These are phyloP conservation scores for Buathra laborator DNA, from an alignment of 2,888 invertebrate species.

Conservation along the genomic window DNA sequence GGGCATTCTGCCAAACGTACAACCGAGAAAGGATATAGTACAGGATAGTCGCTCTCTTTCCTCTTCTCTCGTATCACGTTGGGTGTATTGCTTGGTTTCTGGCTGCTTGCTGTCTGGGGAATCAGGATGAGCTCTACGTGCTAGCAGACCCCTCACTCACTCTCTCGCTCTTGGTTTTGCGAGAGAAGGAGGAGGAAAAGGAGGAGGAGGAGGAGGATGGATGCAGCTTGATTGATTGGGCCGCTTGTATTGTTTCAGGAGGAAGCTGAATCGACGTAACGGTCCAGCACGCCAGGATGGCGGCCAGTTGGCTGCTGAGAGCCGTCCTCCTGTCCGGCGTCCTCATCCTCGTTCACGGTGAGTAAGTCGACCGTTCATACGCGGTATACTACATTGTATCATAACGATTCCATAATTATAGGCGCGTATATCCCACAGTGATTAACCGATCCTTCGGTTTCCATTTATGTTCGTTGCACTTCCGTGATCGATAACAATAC, in stretches of 20 bases:
- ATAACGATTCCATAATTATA: constrained; percentile 3
- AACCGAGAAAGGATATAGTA: constrained; percentile 46
- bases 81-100: constrained; percentile 16
- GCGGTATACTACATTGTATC: constrained; percentile 3
- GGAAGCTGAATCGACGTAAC: constrained; percentile 85
- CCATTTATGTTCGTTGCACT: neutral
- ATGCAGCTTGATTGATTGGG: constrained; percentile 83
- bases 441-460: neutral
- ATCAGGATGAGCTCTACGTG: constrained; percentile 53
- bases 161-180: neutral
- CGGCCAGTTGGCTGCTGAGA: constrained; percentile 83
- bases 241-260: constrained; percentile 84
- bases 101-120: constrained; percentile 51
- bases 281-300: constrained; percentile 82
- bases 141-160: constrained; percentile 2
- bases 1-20: constrained; percentile 64
- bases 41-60: constrained; percentile 43
- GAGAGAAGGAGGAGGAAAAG: constrained; percentile 75
- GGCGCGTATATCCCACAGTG: constrained; percentile 8
- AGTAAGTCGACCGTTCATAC: constrained; percentile 73
- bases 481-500: neutral
- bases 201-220: constrained; percentile 77
- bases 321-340: constrained; percentile 83
- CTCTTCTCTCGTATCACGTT: constrained; percentile 9
- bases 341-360: constrained; percentile 84